Evolutionary conservation across 2,888 invertebrate genomes (phyloP), one percentile per base, ranked within the genome.

Genomic region (Sinodicranocentrus sp.): DNA sequence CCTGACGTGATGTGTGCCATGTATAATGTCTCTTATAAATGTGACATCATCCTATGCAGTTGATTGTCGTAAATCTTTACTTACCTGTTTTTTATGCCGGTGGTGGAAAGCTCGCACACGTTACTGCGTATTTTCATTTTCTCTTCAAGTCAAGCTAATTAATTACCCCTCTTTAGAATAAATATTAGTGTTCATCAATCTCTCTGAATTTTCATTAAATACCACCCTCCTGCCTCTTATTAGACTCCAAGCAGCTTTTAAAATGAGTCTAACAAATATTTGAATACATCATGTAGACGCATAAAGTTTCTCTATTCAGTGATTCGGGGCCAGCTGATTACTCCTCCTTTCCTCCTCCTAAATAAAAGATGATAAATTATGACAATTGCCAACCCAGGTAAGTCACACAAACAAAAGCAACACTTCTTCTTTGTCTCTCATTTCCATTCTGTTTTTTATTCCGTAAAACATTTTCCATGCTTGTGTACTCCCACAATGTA

Each of bases 151-250:
- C 21, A 65, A 26, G 21, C 25, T 65, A 19, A 23, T 65, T 61
- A 73, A 28, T 59, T 73, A 23, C 54, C 57, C 52, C 25, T 71
- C 23, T 70, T 70, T 48, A 52, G 26, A 43, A 23, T 44, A 33
- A 19, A 72, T 21, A 48, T 15, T n/a, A 54, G n/a, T 25, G n/a
- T 44, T 28, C 71, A 33, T 71, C 54, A 54, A 52, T 71, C 71
- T 26, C 21, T 10, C 44, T 15, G 15, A 44, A 43, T 19, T 44
- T 52, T 43, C 44, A 70, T 70, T 70, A 70, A 25, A n/a, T 13
- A 25, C 57, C 59, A 25, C 59, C 59, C 25, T 59, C 25, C 15
- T 25, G 8, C 26, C 1, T 17, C 52, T 2, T 15, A n/a, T 19
- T 39, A 13, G 39, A 8, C 39, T 39, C 39, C 39, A 39, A 13